Evolutionary conservation across 2,888 invertebrate species (phyloP).

Genomic region (Drosophila setosimentum): DNA sequence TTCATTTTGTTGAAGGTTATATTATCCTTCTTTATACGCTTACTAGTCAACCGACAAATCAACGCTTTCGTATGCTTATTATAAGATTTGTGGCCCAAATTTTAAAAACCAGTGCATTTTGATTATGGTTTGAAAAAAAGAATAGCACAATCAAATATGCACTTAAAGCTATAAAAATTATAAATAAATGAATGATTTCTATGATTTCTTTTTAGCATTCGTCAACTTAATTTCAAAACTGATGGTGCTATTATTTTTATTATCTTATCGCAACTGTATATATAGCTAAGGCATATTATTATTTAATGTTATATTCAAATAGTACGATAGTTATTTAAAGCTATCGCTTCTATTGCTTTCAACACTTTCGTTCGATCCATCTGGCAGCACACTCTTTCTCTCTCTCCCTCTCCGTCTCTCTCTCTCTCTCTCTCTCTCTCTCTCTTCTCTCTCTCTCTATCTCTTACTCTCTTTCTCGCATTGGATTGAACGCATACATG

Average conservation of each 20-base stretch:
- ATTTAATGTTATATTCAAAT: neutral
- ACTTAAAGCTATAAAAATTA: neutral
- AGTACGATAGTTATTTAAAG: slow-evolving; percentile 2
- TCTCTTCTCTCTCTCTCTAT: neutral
- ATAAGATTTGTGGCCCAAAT: neutral
- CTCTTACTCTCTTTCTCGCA: neutral
- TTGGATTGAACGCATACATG: slow-evolving; percentile 6
- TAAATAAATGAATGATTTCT: neutral
- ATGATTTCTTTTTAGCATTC: neutral
- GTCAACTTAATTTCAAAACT: neutral
- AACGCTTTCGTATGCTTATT: neutral
- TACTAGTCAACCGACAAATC: neutral
- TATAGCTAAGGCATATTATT: neutral
- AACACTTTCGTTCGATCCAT: slow-evolving; percentile 3
- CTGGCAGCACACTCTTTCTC: neutral
- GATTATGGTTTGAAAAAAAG: neutral
- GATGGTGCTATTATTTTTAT: neutral
- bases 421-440: neutral
- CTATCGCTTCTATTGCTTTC: neutral
- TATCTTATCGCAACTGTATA: neutral
- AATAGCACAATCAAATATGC: neutral
- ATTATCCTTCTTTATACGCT: neutral
- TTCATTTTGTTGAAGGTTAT: neutral
- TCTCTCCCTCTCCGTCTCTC: neutral
- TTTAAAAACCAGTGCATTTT: neutral